These are phyloP conservation scores for Cephus rjabovi DNA, from an alignment of 2,888 invertebrate species.

Conservation along the genomic window DNA sequence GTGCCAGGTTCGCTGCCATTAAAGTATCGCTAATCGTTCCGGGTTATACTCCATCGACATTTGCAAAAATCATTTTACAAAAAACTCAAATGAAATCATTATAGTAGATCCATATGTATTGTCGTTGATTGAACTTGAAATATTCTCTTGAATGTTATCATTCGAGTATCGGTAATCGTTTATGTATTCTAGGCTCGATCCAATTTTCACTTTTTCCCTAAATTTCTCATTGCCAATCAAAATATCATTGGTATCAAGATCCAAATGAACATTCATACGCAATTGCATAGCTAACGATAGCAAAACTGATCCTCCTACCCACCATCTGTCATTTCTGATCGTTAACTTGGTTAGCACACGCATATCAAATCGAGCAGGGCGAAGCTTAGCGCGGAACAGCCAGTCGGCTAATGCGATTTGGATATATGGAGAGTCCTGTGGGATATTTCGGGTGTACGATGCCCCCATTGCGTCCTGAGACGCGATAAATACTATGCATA, in stretches of 20 bases:
- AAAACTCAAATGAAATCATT: background rate
- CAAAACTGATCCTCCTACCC: conserved; percentile 42
- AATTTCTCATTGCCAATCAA: too few relatives aligned
- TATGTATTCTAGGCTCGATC: too few relatives aligned
- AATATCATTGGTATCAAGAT: too few relatives aligned
- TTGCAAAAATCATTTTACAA: background rate
- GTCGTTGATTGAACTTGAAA: too few relatives aligned
- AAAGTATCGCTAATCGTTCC: conserved; percentile 34
- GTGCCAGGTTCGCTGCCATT: conserved; percentile 33
- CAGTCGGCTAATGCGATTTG: conserved; percentile 63
- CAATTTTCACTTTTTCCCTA: too few relatives aligned
- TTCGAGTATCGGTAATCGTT: too few relatives aligned
- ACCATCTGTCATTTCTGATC: conserved; percentile 64
- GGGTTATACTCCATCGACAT: background rate
- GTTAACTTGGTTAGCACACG: conserved; percentile 62
- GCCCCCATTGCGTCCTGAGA: conserved; percentile 48
- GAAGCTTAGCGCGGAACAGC: conserved; percentile 40
- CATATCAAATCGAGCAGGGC: conserved; percentile 63
- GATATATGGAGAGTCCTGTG: conserved; percentile 62
- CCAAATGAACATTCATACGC: conserved; percentile 9
- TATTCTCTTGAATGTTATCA: too few relatives aligned
- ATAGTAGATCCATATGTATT: background rate
- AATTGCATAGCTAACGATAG: background rate
- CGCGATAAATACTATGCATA: conserved; percentile 63
- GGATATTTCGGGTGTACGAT: conserved; percentile 45